These are phyloP conservation scores for Tinea pellionella DNA, from an alignment of 2,888 invertebrate genomes.

Conservation along the genomic window DNA sequence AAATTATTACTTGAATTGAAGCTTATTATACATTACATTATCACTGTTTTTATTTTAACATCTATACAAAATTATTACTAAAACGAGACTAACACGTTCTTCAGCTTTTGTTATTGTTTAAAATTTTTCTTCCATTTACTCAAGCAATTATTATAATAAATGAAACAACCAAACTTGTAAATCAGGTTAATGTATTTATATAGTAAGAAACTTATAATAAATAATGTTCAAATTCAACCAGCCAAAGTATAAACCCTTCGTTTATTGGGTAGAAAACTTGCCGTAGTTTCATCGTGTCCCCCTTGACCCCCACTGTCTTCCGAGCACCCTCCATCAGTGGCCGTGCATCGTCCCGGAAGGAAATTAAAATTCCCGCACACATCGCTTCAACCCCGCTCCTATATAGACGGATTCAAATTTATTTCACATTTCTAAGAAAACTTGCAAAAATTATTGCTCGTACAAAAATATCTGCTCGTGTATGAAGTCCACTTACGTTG, in stretches of 20 bases:
- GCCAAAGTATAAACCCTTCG: neutral
- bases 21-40: no score
- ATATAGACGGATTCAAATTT: conserved; percentile 12
- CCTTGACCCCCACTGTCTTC: neutral
- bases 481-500: conserved; percentile 3
- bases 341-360: conserved; percentile 17
- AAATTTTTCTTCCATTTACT: no score
- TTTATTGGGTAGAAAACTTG: conserved; percentile 14
- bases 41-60: no score
- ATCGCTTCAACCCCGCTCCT: conserved; percentile 14
- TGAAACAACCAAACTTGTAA: no score
- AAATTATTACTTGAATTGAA: neutral
- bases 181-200: neutral
- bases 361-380: conserved; percentile 19
- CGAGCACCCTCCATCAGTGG: neutral
- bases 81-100: no score
- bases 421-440: conserved; percentile 10
- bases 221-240: neutral
- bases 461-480: neutral
- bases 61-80: no score
- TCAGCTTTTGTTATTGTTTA: no score
- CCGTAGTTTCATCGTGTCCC: conserved; percentile 14
- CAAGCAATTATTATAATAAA: no score
- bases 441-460: neutral
- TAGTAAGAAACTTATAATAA: neutral